These are phyloP conservation scores for Phoxinus phoxinus DNA, from an alignment of 2,113 vertebrate species.

Conservation along the genomic window DNA sequence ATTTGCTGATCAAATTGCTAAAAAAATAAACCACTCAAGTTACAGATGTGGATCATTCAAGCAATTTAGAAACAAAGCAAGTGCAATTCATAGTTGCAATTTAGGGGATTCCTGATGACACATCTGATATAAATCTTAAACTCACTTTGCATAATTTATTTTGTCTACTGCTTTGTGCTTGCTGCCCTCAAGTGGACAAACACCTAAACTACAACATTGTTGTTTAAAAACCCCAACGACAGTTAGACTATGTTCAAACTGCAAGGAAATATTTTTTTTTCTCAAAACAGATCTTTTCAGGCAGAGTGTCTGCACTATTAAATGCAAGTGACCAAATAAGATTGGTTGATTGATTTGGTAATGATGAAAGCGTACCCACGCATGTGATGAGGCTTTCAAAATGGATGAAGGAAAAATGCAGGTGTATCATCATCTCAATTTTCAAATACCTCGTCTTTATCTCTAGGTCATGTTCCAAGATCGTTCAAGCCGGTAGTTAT, in stretches of 20 bases:
- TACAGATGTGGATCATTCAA: neutral
- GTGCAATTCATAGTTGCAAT: neutral
- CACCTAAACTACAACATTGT: neutral
- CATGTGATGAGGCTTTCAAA: too few relatives aligned
- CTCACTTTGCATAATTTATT: neutral
- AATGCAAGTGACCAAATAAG: too few relatives aligned
- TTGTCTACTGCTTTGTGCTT: constrained; percentile 16
- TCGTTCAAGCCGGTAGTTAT: too few relatives aligned
- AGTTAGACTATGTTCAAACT: neutral
- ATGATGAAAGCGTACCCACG: too few relatives aligned
- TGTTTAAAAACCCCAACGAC: neutral
- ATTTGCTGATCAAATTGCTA: neutral
- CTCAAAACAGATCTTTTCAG: too few relatives aligned
- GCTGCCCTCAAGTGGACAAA: constrained; percentile 39
- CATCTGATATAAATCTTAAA: neutral
- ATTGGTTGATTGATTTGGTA: too few relatives aligned
- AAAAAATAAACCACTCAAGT: neutral
- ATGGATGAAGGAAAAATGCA: too few relatives aligned
- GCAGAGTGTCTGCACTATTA: too few relatives aligned
- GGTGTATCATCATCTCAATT: too few relatives aligned
- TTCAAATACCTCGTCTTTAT: too few relatives aligned
- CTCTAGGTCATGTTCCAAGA: too few relatives aligned
- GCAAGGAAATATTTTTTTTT: too few relatives aligned
- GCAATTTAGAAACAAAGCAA: neutral
- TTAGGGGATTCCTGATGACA: neutral